Conservation (phyloP, 2,797 vertebrate genomes). For the Leptoclinus maculatus region DNA sequence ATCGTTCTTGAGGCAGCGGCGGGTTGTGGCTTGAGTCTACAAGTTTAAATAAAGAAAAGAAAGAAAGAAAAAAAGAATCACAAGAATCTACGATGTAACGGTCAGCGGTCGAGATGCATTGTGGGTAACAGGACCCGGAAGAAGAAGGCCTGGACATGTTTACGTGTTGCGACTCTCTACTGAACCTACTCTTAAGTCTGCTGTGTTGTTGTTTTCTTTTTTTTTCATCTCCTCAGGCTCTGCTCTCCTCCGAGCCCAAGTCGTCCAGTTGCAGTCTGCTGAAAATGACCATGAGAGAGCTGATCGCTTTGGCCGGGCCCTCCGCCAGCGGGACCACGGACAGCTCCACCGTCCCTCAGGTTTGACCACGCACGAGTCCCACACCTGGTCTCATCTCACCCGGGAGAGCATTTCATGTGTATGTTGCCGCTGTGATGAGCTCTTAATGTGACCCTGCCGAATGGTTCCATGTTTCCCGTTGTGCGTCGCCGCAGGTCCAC, state of each 20-base stretch:
- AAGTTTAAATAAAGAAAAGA: neutral
- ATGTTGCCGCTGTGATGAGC: too few relatives aligned
- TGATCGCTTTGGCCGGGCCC: constrained; percentile 88
- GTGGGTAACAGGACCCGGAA: neutral
- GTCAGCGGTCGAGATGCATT: neutral
- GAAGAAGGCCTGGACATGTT: neutral
- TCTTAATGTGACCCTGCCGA: neutral
- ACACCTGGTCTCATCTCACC: neutral
- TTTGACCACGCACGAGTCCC: constrained; percentile 43
- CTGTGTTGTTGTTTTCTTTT: neutral
- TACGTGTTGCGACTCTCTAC: neutral
- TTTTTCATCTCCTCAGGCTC: constrained; percentile 81
- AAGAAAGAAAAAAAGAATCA: neutral
- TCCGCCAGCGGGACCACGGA: constrained; percentile 67
- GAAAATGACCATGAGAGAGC: constrained; percentile 93
- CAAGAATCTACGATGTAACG: neutral
- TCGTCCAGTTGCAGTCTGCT: constrained; percentile 90
- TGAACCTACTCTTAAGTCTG: neutral
- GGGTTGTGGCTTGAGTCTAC: neutral
- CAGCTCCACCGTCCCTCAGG: constrained; percentile 90
- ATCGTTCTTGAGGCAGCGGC: neutral
- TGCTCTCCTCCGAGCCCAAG: constrained; percentile 94
- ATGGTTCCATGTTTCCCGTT: neutral
- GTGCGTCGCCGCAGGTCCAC: constrained; percentile 87
- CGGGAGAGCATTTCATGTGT: neutral